Percentiles rank a stretch among this genome's conserved stretches.
These are phyloP conservation scores for Ctenicera cuprea DNA, from an alignment of 2,888 invertebrate genomes.

Conservation along the genomic window DNA sequence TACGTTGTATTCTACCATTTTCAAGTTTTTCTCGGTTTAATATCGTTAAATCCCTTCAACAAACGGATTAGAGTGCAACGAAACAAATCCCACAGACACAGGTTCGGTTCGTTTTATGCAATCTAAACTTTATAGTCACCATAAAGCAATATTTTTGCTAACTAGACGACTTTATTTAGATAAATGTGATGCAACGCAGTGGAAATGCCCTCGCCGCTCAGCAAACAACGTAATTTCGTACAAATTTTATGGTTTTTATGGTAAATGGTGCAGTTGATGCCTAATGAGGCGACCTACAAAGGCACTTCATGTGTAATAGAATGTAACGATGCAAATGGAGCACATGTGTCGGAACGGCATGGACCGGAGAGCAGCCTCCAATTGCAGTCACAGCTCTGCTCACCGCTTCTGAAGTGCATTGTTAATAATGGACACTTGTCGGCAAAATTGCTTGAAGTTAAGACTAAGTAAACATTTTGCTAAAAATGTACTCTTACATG, in stretches of 20 bases:
- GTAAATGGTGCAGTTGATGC: constrained; percentile 50
- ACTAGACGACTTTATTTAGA: constrained; percentile 33
- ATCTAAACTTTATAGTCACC: constrained; percentile 18
- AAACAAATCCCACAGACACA: background rate
- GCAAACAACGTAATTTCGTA: constrained; percentile 40
- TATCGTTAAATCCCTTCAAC: too few relatives aligned
- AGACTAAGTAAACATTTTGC: too few relatives aligned
- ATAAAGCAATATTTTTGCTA: constrained; percentile 18
- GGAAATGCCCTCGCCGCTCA: constrained; percentile 24
- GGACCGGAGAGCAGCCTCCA: constrained; percentile 16
- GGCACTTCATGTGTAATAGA: constrained; percentile 61
- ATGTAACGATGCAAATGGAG: constrained; percentile 63
- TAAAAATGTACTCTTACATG: too few relatives aligned
- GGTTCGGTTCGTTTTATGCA: background rate
- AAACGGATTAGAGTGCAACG: constrained; percentile 5
- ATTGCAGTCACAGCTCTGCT: constrained; percentile 21
- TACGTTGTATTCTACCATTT: too few relatives aligned
- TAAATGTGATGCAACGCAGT: constrained; percentile 32
- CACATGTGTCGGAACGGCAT: constrained; percentile 61
- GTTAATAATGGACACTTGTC: constrained; percentile 11
- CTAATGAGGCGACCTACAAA: constrained; percentile 56
- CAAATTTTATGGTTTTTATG: constrained; percentile 52
- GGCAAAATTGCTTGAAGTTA: background rate
- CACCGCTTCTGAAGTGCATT: constrained; percentile 26
- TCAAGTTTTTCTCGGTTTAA: too few relatives aligned